Evolutionary conservation across 2,797 vertebrate species (phyloP).

Genomic region (Sebastes umbrosus): DNA sequence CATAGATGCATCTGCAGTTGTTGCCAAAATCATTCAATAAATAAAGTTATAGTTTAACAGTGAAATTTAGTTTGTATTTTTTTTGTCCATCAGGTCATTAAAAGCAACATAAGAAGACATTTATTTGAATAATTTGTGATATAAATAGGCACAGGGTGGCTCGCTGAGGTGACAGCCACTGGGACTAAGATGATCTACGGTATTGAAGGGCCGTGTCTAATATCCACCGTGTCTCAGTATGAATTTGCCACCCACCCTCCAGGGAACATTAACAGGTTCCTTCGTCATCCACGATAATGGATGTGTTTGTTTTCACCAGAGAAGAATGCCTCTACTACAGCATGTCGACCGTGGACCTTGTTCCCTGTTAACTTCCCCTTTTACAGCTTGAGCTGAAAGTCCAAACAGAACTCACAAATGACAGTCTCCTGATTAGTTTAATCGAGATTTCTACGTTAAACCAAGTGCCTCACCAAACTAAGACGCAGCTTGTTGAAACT

Average conservation of each 20-base stretch:
- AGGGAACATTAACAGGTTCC: constrained; percentile 45
- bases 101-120: background rate
- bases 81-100: background rate
- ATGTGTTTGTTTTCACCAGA: constrained; percentile 46
- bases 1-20: background rate
- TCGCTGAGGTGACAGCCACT: constrained; percentile 31
- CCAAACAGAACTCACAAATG: background rate
- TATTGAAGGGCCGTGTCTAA: constrained; percentile 55
- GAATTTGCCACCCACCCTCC: constrained; percentile 72
- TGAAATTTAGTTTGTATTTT: background rate
- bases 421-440: background rate
- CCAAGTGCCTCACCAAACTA: background rate
- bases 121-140: constrained; percentile 5
- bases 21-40: constrained; percentile 31
- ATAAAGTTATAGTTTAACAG: constrained; percentile 30
- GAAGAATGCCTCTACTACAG: constrained; percentile 15
- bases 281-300: constrained; percentile 44
- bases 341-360: background rate
- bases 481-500: background rate
- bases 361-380: background rate
- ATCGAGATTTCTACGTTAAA: background rate
- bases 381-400: constrained; percentile 37
- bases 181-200: constrained; percentile 53
- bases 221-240: constrained; percentile 43
- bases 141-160: constrained; percentile 22